Evolutionary conservation across 1,140 invertebrate genomes (phyloP), one percentile per base, ranked within the genome.

Genomic region (Drosophila kurseongensis): DNA sequence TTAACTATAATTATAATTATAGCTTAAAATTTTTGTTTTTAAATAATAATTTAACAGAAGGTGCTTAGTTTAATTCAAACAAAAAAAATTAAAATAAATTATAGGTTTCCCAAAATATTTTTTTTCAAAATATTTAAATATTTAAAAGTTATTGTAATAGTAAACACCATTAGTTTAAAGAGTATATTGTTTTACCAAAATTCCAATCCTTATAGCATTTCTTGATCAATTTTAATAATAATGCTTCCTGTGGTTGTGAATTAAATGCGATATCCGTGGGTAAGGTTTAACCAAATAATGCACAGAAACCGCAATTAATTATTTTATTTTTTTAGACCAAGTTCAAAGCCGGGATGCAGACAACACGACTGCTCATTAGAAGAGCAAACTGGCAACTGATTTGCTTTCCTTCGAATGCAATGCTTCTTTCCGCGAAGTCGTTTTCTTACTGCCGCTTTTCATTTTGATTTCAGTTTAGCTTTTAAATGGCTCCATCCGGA

Each of bases 371-470:
- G 71, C 71, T 65, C 83, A 57, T 73, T 65, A 42, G 59, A 66
- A 23, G 62, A 66, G 79, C 82, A 56, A 63, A 72, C 51, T 50
- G 59, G 40, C 75, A 82, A 86, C 83, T 86, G 79, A 88, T 72
- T 68, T 13, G 67, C 16, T 68, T 56, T 36, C 62, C 58, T 58
- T 50, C n/a, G 57, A 58, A 47, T 85, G 74, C 62, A 75, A 10
- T 61, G 60, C 58, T 63, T 67, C 52, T 61, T 58, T 45, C 58
- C 66, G 38, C 61, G 45, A 67, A 67, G 59, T 40, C 40, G 50
- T 29, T 55, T 42, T 48, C 57, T 35, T 51, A 35, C 32, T 42
- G 42, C 61, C 35, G 44, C 63, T 57, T 48, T 57, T 44, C 51
- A 36, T 27, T 16, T 1, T 14, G 4, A 16, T 36, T 63, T 51